Percentiles rank a stretch among this genome's conserved stretches.
These are phyloP conservation scores for Eulacestoma nigropectus DNA, from an alignment of 2,113 vertebrate species.

Conservation along the genomic window DNA sequence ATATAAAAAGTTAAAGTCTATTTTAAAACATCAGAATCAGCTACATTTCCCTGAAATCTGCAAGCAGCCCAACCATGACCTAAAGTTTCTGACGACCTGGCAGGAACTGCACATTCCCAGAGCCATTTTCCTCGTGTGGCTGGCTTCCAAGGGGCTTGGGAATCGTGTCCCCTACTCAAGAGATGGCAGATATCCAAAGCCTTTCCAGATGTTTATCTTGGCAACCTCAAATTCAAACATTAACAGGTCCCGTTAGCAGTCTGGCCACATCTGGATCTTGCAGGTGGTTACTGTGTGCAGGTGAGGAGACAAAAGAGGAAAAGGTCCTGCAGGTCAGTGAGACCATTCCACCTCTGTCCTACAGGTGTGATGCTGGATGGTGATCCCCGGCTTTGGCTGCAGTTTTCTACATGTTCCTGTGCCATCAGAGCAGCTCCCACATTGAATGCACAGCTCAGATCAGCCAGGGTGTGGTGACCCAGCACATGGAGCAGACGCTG, in stretches of 20 bases:
- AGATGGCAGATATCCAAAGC: neutral
- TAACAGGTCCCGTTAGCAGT: neutral
- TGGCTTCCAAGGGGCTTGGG: neutral
- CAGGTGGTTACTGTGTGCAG: neutral
- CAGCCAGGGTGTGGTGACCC: neutral
- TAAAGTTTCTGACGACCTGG: neutral
- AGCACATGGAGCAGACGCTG: neutral
- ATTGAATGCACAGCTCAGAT: neutral
- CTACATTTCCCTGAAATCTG: neutral
- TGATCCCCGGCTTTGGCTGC: neutral
- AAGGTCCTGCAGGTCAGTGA: neutral
- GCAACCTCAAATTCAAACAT: neutral
- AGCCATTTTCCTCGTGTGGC: neutral
- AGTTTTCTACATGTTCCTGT: neutral
- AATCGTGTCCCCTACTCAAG: neutral
- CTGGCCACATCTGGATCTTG: neutral
- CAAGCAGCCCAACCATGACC: neutral
- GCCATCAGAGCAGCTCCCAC: neutral
- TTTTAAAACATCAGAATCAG: neutral
- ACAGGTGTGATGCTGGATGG: neutral
- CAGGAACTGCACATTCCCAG: neutral
- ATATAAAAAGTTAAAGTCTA: neutral
- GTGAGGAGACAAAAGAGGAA: neutral
- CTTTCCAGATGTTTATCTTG: slow-evolving; percentile 26
- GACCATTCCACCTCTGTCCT: neutral